phyloP scores from a whole-genome alignment of 2,113 vertebrate genomes.

The Gorsachius goisagi region DNA sequence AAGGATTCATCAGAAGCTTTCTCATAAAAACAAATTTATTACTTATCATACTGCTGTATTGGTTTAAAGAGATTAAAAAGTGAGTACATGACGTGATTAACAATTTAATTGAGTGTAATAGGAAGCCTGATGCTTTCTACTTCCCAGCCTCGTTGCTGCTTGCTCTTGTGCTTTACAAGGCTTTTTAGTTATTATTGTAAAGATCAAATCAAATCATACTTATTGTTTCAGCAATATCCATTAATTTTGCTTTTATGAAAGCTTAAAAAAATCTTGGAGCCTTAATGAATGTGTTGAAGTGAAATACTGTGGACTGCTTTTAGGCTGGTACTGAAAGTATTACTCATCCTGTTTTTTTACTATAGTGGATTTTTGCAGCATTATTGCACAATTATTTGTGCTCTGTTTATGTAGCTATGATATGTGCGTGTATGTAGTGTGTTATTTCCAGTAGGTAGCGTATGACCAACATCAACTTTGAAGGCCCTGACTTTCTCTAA shows the following conservation, averaged over 20 bases:
- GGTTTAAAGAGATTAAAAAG: slow-evolving; percentile 18
- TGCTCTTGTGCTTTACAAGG: neutral
- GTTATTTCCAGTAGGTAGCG: neutral
- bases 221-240: neutral
- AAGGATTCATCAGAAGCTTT: neutral
- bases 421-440: neutral
- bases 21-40: slow-evolving; percentile 21
- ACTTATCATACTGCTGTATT: neutral
- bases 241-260: neutral
- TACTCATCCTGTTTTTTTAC: neutral
- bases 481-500: neutral
- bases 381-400: neutral
- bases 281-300: neutral
- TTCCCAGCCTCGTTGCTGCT: neutral
- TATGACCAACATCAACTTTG: neutral
- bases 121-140: neutral
- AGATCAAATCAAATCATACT: neutral
- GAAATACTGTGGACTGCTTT: neutral
- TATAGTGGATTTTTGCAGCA: neutral
- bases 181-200: neutral
- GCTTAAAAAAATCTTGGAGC: neutral
- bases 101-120: slow-evolving; percentile 20
- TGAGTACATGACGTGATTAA: neutral
- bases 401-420: neutral
- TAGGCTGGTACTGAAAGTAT: neutral